These are phyloP conservation scores for Oxytorus armatus DNA, from an alignment of 2,888 invertebrate genomes.

Conservation along the genomic window DNA sequence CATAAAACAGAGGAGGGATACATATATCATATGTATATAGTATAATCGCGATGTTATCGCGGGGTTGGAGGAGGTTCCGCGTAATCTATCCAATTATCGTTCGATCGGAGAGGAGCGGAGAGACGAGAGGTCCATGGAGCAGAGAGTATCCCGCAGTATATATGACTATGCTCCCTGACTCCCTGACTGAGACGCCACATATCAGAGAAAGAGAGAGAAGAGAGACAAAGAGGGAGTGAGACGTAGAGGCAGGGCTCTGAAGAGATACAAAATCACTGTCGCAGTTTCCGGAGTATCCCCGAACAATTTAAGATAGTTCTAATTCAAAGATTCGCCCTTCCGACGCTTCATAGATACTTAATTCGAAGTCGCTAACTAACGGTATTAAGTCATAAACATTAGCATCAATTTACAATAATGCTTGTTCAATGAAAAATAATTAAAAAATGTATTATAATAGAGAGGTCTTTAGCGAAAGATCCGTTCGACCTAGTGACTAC, in stretches of 20 bases:
- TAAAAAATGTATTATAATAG: not conserved
- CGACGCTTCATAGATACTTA: constrained; percentile 9
- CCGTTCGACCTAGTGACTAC: constrained; percentile 46
- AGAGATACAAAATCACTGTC: constrained; percentile 74
- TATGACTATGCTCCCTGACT: not conserved
- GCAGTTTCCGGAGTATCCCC: constrained; percentile 52
- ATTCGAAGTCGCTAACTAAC: too few relatives aligned
- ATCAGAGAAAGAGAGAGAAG: too few relatives aligned
- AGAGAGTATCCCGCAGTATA: constrained; percentile 18
- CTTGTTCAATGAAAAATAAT: constrained; percentile 8
- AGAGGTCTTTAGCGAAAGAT: constrained; percentile 31
- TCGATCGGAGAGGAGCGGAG: constrained; percentile 77
- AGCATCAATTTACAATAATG: constrained; percentile 20
- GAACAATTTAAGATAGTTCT: not conserved
- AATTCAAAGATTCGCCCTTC: constrained; percentile 14
- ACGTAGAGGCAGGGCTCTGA: constrained; percentile 74
- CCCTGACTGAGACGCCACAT: constrained; percentile 52
- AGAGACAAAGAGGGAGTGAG: constrained; percentile 47
- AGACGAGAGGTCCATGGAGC: constrained; percentile 50
- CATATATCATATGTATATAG: constrained; percentile 40
- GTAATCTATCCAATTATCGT: constrained; percentile 84
- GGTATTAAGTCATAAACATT: not conserved
- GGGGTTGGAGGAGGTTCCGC: constrained; percentile 81
- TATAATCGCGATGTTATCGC: constrained; percentile 81
- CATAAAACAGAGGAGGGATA: constrained; percentile 75